phyloP scores from a whole-genome alignment of 2,113 vertebrate genomes.

The Mesocricetus auratus region DNA sequence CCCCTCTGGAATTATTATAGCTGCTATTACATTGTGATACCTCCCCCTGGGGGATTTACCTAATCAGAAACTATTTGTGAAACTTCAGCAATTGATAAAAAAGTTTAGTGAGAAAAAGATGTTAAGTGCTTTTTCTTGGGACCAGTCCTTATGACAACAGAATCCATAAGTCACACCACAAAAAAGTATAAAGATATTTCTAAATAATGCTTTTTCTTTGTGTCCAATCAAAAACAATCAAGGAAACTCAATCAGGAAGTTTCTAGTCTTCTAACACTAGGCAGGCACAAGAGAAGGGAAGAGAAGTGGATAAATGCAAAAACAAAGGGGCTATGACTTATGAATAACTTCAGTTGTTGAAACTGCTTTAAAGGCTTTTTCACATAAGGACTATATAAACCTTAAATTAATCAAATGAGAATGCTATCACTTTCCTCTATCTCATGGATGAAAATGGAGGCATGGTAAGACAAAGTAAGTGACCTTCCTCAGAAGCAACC shows the following conservation, averaged over 20 bases:
- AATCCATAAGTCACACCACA: neutral
- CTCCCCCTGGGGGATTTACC: accelerated
- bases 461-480: neutral
- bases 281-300: neutral
- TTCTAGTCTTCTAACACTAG: neutral
- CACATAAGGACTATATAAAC: neutral
- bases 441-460: neutral
- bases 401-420: neutral
- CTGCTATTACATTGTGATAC: neutral
- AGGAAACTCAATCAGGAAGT: neutral
- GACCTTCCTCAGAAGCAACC: neutral
- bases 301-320: neutral
- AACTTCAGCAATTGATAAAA: neutral
- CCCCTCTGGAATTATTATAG: neutral
- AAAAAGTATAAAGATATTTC: neutral
- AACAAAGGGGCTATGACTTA: neutral
- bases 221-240: neutral
- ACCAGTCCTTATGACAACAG: neutral
- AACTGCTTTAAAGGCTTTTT: neutral
- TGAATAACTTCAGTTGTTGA: neutral
- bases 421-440: neutral
- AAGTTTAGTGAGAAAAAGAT: neutral
- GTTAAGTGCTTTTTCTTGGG: neutral
- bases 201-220: neutral
- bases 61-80: neutral